Conservation (phyloP, 2,797 vertebrate genomes). For the Trematomus bernacchii region DNA sequence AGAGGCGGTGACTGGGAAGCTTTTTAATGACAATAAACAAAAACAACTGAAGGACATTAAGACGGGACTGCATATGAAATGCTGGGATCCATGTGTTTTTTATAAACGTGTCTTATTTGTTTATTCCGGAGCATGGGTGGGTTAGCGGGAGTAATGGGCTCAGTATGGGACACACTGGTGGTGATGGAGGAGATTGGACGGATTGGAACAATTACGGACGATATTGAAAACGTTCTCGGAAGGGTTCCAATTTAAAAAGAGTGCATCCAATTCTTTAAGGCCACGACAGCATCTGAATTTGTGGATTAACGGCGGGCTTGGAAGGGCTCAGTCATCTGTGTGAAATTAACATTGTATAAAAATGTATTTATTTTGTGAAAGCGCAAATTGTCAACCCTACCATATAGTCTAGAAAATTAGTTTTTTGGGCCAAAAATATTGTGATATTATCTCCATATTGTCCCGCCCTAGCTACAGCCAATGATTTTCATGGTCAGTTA, state of each 20-base stretch:
- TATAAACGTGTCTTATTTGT: slow-evolving; percentile 55
- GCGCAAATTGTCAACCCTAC: too few relatives aligned
- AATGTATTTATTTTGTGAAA: too few relatives aligned
- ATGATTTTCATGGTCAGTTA: background rate
- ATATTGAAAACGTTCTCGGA: slow-evolving; percentile 46
- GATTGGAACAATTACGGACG: slow-evolving; percentile 51
- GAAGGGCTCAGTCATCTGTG: background rate
- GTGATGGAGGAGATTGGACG: slow-evolving; percentile 32
- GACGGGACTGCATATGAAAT: slow-evolving; percentile 39
- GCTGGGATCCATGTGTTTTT: slow-evolving; percentile 61
- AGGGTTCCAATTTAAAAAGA: slow-evolving; percentile 31
- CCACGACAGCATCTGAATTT: background rate
- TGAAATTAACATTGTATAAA: background rate
- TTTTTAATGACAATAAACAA: slow-evolving; percentile 67
- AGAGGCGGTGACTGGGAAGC: slow-evolving; percentile 45
- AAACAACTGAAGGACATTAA: slow-evolving; percentile 49
- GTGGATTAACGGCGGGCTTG: slow-evolving; percentile 10
- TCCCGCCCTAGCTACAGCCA: too few relatives aligned
- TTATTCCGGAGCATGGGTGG: slow-evolving; percentile 56
- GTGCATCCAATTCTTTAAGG: slow-evolving; percentile 1
- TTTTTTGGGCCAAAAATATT: too few relatives aligned
- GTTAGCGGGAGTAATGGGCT: slow-evolving; percentile 62
- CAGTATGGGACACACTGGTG: slow-evolving; percentile 52
- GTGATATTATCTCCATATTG: too few relatives aligned
- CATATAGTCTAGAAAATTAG: too few relatives aligned